These are phyloP conservation scores for Rattus rattus DNA, from an alignment of 2,113 vertebrate genomes.

Conservation along the genomic window DNA sequence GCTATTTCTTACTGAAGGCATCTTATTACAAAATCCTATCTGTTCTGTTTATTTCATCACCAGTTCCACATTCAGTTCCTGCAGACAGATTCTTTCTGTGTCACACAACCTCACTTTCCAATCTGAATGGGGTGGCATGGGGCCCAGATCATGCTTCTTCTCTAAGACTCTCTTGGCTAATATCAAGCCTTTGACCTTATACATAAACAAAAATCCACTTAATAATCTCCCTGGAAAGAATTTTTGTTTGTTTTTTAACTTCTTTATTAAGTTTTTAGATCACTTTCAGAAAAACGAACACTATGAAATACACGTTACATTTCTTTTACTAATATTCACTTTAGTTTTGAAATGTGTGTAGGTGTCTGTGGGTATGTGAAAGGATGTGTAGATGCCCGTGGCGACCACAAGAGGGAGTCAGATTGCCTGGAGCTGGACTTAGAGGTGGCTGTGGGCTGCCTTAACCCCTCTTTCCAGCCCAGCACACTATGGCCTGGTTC, in stretches of 20 bases:
- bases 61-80: accelerated
- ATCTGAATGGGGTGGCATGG: not conserved
- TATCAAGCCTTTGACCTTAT: not conserved
- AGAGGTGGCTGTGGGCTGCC: not conserved
- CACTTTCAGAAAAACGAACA: not conserved
- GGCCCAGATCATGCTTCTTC: accelerated
- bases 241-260: not conserved
- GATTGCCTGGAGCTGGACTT: not conserved
- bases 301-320: not conserved
- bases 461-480: not conserved
- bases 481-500: accelerated
- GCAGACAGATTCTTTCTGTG: accelerated
- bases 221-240: not conserved
- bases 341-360: not conserved
- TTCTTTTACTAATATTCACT: not conserved
- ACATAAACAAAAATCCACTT: not conserved
- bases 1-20: not conserved
- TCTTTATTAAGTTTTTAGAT: not conserved
- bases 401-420: not conserved
- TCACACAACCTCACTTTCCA: accelerated
- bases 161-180: too few relatives aligned
- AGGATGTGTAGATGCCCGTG: not conserved
- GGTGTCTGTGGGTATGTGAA: not conserved
- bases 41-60: not conserved
- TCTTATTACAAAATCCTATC: not conserved